These are phyloP conservation scores for Calliopsis andreniformis DNA, from an alignment of 1,140 invertebrate species.

Conservation along the genomic window DNA sequence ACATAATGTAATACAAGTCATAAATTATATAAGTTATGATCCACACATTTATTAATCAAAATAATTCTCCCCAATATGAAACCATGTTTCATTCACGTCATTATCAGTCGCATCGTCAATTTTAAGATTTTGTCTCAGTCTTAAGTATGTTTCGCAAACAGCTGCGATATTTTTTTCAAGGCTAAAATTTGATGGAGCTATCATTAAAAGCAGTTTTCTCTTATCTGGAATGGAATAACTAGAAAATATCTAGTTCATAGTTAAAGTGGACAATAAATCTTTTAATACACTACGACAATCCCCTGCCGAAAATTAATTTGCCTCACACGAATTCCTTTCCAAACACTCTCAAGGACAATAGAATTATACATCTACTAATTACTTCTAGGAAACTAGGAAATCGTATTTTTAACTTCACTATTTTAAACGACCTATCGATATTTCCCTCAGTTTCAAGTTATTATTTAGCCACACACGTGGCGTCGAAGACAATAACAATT, in stretches of 20 bases:
- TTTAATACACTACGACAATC: not conserved
- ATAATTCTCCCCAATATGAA: not conserved
- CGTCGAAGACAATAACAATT: not conserved
- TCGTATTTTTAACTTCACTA: not conserved
- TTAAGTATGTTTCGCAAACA: not conserved
- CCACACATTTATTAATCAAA: not conserved
- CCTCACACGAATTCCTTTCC: too few species aligned
- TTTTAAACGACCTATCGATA: not conserved
- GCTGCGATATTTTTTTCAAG: not conserved
- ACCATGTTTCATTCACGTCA: not conserved
- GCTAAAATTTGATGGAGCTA: not conserved
- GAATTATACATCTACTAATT: not conserved
- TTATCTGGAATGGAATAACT: too few species aligned
- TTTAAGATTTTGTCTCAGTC: not conserved
- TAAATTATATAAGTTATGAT: too few species aligned
- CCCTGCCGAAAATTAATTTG: not conserved
- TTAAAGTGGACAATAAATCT: not conserved
- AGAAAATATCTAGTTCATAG: not conserved
- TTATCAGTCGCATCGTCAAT: not conserved
- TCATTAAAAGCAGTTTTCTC: not conserved
- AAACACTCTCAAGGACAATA: not conserved
- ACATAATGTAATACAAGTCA: too few species aligned
- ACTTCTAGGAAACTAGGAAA: not conserved
- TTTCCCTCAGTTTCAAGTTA: constrained; percentile 13
- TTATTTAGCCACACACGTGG: constrained; percentile 11